phyloP scores from a whole-genome alignment of 2,888 invertebrate species.

The Melanchra persicariae region DNA sequence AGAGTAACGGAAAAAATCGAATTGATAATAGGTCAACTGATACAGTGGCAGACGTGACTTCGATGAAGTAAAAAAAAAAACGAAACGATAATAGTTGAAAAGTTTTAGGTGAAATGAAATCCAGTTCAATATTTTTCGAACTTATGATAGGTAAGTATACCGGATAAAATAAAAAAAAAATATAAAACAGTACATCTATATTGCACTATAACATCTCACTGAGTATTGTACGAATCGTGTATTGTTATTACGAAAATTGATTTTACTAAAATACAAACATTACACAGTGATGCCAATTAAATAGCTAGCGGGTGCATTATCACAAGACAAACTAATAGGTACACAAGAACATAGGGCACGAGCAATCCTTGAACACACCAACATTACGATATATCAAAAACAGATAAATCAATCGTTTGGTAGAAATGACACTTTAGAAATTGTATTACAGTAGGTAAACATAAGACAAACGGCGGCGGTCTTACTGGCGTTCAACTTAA shows the following conservation, averaged over 20 bases:
- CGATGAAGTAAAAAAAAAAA: no score
- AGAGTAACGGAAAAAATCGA: no score
- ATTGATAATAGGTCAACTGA: no score
- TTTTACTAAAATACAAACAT: conserved; percentile 74
- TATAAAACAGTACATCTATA: conserved; percentile 89
- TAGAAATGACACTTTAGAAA: conserved; percentile 4
- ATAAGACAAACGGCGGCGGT: conserved; percentile 36
- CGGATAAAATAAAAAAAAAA: conserved; percentile 69
- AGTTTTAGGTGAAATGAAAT: no score
- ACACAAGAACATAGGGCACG: conserved; percentile 55
- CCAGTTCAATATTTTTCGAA: no score
- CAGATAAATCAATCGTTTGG: conserved; percentile 27
- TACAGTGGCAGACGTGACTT: no score
- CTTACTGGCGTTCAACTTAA: conserved; percentile 23
- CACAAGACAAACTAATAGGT: conserved; percentile 65
- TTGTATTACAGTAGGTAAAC: conserved; percentile 17
- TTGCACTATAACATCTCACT: conserved; percentile 91
- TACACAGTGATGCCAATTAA: conserved; percentile 77
- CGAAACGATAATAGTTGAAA: no score
- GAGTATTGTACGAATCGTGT: conserved; percentile 88
- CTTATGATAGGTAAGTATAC: neutral
- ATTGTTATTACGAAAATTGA: conserved; percentile 73
- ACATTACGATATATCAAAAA: conserved; percentile 26
- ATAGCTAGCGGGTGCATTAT: conserved; percentile 77
- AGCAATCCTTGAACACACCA: conserved; percentile 63